Percentiles rank a stretch among this genome's conserved stretches.
Evolutionary conservation across 2,888 invertebrate genomes (phyloP).

Genomic region (Allolobophora icterica): DNA sequence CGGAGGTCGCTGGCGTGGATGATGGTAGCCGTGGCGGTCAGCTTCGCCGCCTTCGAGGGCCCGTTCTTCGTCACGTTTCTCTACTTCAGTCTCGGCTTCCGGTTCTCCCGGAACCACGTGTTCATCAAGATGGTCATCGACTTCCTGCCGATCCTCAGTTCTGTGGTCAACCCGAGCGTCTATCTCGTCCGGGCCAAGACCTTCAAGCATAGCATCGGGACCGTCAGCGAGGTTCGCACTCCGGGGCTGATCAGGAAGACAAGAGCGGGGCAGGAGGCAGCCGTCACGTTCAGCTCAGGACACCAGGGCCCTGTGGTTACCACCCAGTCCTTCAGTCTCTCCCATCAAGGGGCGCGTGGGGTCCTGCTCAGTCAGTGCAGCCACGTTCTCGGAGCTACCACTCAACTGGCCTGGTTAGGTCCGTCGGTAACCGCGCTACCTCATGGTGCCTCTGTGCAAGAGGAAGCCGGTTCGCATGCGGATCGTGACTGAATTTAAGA

Average conservation of each 20-base stretch:
- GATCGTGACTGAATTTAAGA: neutral
- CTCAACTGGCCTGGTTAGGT: neutral
- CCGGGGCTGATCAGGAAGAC: neutral
- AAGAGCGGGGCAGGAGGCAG: neutral
- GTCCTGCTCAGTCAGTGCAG: neutral
- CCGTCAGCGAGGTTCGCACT: neutral
- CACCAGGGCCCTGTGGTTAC: neutral
- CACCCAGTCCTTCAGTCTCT: neutral
- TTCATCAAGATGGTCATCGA: conserved; percentile 45
- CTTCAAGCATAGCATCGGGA: conserved; percentile 29
- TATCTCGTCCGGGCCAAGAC: conserved; percentile 41
- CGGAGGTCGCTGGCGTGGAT: conserved; percentile 45
- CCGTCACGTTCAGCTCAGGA: neutral
- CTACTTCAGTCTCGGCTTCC: conserved; percentile 37
- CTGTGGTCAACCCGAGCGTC: conserved; percentile 46
- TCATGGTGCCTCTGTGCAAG: neutral
- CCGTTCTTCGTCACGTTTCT: conserved; percentile 45
- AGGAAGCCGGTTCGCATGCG: neutral
- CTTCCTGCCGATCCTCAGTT: conserved; percentile 43
- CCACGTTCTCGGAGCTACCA: neutral
- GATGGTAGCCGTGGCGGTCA: conserved; percentile 45
- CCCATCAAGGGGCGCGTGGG: neutral
- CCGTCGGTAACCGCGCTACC: neutral
- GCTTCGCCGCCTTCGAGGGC: conserved; percentile 43
- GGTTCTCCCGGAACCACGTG: conserved; percentile 39